A percentile compares a stretch with the other conserved stretches of the same genome.
Evolutionary conservation across 2,888 invertebrate species (phyloP).

Genomic region (Andricus quercusramuli): DNA sequence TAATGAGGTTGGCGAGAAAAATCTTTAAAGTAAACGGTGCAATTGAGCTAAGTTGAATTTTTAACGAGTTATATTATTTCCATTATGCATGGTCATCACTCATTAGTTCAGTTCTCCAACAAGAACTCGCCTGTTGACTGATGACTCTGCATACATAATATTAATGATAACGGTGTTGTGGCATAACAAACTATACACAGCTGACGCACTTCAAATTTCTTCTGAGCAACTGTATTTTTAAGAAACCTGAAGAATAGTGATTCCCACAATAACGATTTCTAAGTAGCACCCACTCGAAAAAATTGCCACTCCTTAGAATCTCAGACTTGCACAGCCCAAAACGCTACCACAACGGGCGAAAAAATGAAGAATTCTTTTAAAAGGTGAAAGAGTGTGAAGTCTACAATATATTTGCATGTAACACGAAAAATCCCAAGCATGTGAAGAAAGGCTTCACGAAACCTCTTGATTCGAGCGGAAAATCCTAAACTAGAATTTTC

Average conservation of each 20-base stretch:
- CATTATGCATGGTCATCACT: conserved; percentile 13
- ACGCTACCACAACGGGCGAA: too few relatives aligned
- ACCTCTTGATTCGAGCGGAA: background rate
- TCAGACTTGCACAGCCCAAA: too few relatives aligned
- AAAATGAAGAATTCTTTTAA: too few relatives aligned
- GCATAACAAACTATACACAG: background rate
- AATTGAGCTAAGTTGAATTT: conserved; percentile 21
- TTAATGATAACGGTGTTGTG: conserved; percentile 22
- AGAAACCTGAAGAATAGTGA: background rate
- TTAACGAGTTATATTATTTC: conserved; percentile 11
- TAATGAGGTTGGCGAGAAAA: conserved; percentile 1
- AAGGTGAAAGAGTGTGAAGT: too few relatives aligned
- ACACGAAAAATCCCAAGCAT: too few relatives aligned
- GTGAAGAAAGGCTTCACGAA: background rate
- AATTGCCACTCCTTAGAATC: too few relatives aligned
- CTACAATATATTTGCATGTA: too few relatives aligned
- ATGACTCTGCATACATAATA: conserved; percentile 25
- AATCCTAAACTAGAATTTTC: background rate
- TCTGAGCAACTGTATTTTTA: conserved; percentile 2
- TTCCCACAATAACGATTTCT: background rate
- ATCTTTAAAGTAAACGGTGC: background rate
- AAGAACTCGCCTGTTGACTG: conserved; percentile 1
- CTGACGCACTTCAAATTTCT: background rate
- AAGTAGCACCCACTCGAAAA: too few relatives aligned
- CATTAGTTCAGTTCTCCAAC: conserved; percentile 14